Percentiles rank a stretch among this genome's conserved stretches.
These are phyloP conservation scores for Pagetopsis macropterus DNA, from an alignment of 2,797 vertebrate species.

Conservation along the genomic window DNA sequence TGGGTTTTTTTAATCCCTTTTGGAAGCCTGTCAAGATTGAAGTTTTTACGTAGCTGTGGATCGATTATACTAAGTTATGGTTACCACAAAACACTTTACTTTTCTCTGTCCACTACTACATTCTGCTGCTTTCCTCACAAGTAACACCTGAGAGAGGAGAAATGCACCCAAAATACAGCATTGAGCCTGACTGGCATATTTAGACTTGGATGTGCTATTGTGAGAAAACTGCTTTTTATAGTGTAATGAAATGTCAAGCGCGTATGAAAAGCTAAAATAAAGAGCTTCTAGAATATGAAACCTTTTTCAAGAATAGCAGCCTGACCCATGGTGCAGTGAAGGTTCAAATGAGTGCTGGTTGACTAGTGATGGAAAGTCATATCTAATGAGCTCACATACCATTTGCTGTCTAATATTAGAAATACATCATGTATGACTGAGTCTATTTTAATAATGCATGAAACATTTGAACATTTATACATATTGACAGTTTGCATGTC, in stretches of 20 bases:
- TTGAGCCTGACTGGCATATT: constrained; percentile 53
- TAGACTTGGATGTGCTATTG: constrained; percentile 71
- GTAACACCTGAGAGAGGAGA: constrained; percentile 24
- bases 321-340: constrained; percentile 60
- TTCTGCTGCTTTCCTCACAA: constrained; percentile 23
- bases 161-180: constrained; percentile 32
- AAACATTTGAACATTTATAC: not conserved
- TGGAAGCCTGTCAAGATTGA: constrained; percentile 30
- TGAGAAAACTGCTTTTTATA: constrained; percentile 71
- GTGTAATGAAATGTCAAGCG: constrained; percentile 61
- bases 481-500: not conserved
- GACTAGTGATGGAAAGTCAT: constrained; percentile 33
- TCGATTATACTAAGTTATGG: constrained; percentile 36
- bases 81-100: constrained; percentile 15
- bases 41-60: constrained; percentile 39
- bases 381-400: constrained; percentile 29
- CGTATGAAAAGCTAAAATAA: constrained; percentile 71
- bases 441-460: constrained; percentile 6
- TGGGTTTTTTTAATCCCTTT: constrained; percentile 26
- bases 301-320: constrained; percentile 76
- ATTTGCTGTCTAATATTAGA: constrained; percentile 20
- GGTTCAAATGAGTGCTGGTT: constrained; percentile 48
- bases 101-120: not conserved
- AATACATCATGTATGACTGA: not conserved
- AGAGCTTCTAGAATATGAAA: constrained; percentile 74